These are phyloP conservation scores for Nyctibius bracteatus DNA, from an alignment of 2,113 vertebrate genomes.

Conservation along the genomic window DNA sequence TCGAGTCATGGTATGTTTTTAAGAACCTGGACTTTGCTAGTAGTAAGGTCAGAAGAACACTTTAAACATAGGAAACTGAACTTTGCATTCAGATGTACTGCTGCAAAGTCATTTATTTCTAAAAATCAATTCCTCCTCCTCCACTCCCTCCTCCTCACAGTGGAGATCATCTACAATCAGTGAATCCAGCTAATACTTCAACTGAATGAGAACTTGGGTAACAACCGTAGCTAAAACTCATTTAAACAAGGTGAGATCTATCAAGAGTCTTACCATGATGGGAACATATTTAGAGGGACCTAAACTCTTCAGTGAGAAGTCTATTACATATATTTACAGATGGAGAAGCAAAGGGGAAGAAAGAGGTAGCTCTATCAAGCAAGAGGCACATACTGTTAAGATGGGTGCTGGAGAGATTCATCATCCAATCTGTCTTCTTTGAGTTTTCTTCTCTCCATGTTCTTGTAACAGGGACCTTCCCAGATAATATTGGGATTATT, in stretches of 20 bases:
- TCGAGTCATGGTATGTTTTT: not conserved
- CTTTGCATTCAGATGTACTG: not conserved
- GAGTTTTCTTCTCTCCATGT: not conserved
- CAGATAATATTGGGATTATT: not conserved
- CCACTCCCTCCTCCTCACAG: not conserved
- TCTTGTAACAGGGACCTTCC: not conserved
- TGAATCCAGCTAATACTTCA: not conserved
- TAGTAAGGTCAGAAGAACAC: not conserved
- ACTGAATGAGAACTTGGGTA: not conserved
- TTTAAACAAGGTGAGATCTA: not conserved
- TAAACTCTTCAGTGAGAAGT: not conserved
- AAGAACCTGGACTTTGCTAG: not conserved
- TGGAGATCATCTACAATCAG: not conserved
- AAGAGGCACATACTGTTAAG: not conserved
- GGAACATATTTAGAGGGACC: not conserved
- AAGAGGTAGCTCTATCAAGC: not conserved
- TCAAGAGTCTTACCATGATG: not conserved
- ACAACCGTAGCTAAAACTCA: not conserved
- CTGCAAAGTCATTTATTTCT: not conserved
- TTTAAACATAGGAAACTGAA: not conserved
- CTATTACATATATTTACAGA: not conserved
- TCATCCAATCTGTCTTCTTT: not conserved
- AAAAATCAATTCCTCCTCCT: not conserved
- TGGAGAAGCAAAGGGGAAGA: not conserved
- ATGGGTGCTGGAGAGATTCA: not conserved